These are phyloP conservation scores for Schrankia costaestrigalis DNA, from an alignment of 2,888 invertebrate genomes.

Conservation along the genomic window DNA sequence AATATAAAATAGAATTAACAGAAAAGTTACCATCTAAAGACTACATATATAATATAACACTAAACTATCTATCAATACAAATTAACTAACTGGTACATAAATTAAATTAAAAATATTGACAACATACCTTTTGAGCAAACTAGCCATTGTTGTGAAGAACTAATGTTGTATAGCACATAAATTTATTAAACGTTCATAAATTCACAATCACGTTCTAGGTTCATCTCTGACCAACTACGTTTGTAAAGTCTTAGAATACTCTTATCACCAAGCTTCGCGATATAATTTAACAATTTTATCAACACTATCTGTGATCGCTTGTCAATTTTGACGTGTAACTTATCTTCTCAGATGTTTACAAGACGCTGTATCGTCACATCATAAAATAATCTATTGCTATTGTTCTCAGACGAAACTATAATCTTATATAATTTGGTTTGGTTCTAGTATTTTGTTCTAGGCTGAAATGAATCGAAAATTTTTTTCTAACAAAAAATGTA, in stretches of 20 bases:
- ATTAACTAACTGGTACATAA: no score
- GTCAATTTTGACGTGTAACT: constrained; percentile 59
- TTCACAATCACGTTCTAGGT: constrained; percentile 21
- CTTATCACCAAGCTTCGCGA: constrained; percentile 70
- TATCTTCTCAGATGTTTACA: constrained; percentile 33
- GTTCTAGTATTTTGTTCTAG: no score
- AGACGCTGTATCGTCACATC: constrained; percentile 41
- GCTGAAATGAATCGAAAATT: no score
- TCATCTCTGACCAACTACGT: constrained; percentile 32
- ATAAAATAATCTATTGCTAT: no score
- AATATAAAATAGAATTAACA: not conserved
- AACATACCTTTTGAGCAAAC: constrained; percentile 58
- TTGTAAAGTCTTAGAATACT: constrained; percentile 30
- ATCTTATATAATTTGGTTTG: no score
- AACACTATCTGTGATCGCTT: constrained; percentile 56
- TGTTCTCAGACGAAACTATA: no score
- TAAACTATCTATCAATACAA: no score
- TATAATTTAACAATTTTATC: constrained; percentile 45
- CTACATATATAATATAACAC: no score
- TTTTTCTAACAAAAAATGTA: no score
- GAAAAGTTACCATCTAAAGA: no score
- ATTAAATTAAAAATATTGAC: constrained; percentile 4
- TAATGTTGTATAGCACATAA: no score
- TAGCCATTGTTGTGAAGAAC: constrained; percentile 42
- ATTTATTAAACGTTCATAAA: no score